phyloP scores from a whole-genome alignment of 2,113 vertebrate genomes.

The Xiphophorus maculatus region DNA sequence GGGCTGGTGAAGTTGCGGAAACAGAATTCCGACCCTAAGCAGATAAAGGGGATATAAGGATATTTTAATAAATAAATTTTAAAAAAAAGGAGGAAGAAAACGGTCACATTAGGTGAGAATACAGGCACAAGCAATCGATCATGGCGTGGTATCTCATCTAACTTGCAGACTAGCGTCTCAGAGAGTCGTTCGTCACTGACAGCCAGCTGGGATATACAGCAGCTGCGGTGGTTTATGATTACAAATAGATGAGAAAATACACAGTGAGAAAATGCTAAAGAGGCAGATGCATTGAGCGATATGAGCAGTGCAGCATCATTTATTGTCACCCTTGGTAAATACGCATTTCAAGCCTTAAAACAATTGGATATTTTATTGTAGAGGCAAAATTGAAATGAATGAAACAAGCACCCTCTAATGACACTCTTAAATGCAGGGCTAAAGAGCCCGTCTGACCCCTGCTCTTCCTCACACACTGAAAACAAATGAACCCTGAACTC shows the following conservation, averaged over 20 bases:
- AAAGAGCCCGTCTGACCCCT: neutral
- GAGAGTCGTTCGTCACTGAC: conserved; percentile 61
- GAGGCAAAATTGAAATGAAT: too few relatives aligned
- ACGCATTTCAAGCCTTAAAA: too few relatives aligned
- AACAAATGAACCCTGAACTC: conserved; percentile 19
- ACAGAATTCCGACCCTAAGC: conserved; percentile 94
- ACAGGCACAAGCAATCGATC: conserved; percentile 49
- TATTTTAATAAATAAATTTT: conserved; percentile 12
- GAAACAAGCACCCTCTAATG: neutral
- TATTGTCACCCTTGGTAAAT: too few relatives aligned
- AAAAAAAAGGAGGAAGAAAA: neutral
- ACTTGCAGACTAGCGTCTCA: conserved; percentile 61
- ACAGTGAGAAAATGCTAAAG: conserved; percentile 29
- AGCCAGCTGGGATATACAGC: conserved; percentile 6
- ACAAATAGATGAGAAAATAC: conserved; percentile 26
- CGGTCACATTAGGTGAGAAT: conserved; percentile 27
- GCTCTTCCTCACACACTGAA: conserved; percentile 15
- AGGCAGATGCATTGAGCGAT: conserved; percentile 9
- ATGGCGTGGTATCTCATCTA: conserved; percentile 54
- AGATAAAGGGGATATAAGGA: conserved; percentile 7
- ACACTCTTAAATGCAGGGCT: neutral
- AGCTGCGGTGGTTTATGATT: conserved; percentile 22
- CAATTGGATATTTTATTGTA: too few relatives aligned
- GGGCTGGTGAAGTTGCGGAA: conserved; percentile 94
- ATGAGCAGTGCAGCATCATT: neutral